A percentile compares a stretch with the other conserved stretches of the same genome.
Conservation (phyloP, 2,797 vertebrate genomes). For the Falco biarmicus region DNA sequence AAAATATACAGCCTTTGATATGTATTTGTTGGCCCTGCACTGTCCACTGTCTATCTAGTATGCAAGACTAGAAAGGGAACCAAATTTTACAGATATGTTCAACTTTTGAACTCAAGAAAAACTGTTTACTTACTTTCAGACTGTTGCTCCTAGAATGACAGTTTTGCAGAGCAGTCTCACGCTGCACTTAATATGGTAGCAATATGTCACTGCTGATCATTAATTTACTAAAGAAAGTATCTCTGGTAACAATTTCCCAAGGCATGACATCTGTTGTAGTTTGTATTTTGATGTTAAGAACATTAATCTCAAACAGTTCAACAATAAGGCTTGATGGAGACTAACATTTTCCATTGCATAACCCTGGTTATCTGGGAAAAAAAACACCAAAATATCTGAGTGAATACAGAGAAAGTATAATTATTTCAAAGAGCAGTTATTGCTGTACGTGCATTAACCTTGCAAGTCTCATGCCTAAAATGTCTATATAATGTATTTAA, state of each 20-base stretch:
- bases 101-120: slow-evolving; percentile 22
- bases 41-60: neutral
- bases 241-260: slow-evolving; percentile 28
- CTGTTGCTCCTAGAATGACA: neutral
- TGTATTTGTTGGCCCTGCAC: neutral
- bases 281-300: slow-evolving; percentile 13
- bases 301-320: neutral
- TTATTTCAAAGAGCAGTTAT: slow-evolving; percentile 51
- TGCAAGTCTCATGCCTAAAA: slow-evolving; percentile 17
- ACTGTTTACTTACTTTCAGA: neutral
- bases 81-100: neutral
- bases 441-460: slow-evolving; percentile 54
- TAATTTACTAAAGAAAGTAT: slow-evolving; percentile 36
- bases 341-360: neutral
- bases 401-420: neutral
- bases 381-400: neutral
- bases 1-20: neutral
- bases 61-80: neutral
- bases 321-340: neutral
- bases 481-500: slow-evolving; percentile 50
- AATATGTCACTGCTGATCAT: neutral
- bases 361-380: neutral
- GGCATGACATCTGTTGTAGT: neutral
- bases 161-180: neutral
- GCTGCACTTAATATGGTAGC: neutral